These are phyloP conservation scores for Cyclopterus lumpus DNA, from an alignment of 2,797 vertebrate genomes.

Conservation along the genomic window DNA sequence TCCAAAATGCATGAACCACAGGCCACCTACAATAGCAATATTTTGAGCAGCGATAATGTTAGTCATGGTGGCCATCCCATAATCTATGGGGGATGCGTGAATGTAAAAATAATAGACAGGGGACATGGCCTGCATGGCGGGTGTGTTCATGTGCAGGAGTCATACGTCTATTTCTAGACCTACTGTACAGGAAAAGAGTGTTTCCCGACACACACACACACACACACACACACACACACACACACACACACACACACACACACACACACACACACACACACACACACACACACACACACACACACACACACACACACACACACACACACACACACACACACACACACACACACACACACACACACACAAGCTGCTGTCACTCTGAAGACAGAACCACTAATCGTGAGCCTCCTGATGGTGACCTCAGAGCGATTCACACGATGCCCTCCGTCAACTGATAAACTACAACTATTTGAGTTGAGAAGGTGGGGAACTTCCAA, in stretches of 20 bases:
- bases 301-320: constrained; percentile 25
- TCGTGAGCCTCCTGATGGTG: background rate
- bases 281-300: constrained; percentile 5
- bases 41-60: constrained; percentile 55
- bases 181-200: constrained; percentile 65
- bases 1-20: constrained; percentile 39
- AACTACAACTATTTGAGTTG: background rate
- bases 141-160: constrained; percentile 55
- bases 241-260: constrained; percentile 25
- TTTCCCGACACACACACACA: constrained; percentile 55
- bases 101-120: constrained; percentile 61
- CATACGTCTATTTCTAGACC: constrained; percentile 64
- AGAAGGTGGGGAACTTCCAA: background rate
- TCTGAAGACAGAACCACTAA: background rate
- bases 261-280: constrained; percentile 20
- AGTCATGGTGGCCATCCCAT: constrained; percentile 63
- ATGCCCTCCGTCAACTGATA: background rate
- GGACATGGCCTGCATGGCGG: constrained; percentile 51
- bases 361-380: background rate
- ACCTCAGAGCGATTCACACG: background rate
- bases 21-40: constrained; percentile 53
- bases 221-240: constrained; percentile 5
- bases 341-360: constrained; percentile 20
- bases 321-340: constrained; percentile 21
- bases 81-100: constrained; percentile 47